A percentile compares a stretch with the other conserved stretches of the same genome.
These are phyloP conservation scores for sheep (Ovis aries) DNA, from an alignment of 2,113 vertebrate genomes.

Conservation along the genomic window DNA sequence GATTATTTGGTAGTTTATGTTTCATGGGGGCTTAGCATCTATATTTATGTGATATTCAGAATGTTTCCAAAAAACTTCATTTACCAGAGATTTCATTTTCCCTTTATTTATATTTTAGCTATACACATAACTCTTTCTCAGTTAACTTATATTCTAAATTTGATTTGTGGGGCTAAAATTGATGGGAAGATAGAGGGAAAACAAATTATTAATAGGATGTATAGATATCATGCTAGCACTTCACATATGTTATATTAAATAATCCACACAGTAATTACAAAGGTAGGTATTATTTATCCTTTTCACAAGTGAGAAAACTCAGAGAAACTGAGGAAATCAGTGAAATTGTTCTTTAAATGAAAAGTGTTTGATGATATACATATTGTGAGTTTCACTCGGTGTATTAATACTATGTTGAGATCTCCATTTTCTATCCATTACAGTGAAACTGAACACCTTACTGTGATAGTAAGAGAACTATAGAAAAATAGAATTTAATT, in stretches of 20 bases:
- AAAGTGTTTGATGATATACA: background rate
- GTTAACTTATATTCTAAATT: background rate
- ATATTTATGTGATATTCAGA: background rate
- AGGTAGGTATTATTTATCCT: background rate
- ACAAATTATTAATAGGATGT: background rate
- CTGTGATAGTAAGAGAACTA: background rate
- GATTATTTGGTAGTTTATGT: background rate
- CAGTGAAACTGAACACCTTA: background rate
- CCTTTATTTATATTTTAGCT: background rate
- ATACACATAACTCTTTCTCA: background rate
- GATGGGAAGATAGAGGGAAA: background rate
- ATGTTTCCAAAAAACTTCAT: background rate
- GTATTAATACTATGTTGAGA: background rate
- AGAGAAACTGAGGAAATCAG: background rate
- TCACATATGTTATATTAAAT: background rate
- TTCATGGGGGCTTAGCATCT: background rate
- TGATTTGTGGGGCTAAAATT: background rate
- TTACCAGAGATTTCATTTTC: background rate
- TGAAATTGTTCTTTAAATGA: background rate
- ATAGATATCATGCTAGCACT: background rate
- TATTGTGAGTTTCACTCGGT: background rate
- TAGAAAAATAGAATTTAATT: constrained; percentile 20
- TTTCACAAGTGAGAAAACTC: background rate
- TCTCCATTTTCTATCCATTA: background rate
- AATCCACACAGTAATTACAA: background rate